Percentiles rank a stretch among this genome's conserved stretches.
Evolutionary conservation across 2,113 vertebrate species (phyloP).

Genomic region (Phrynosoma blainvillii): DNA sequence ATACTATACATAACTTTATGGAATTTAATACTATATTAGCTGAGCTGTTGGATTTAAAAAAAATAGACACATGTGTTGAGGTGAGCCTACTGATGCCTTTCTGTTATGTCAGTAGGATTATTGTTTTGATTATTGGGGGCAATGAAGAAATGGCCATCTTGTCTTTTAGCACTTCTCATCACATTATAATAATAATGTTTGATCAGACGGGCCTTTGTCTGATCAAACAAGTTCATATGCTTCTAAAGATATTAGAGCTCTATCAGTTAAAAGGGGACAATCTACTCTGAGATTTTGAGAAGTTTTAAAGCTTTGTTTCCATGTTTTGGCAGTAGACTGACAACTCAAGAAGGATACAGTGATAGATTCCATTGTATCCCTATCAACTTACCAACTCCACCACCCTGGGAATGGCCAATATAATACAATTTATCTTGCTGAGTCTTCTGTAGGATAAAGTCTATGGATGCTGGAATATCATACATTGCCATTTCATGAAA

Average conservation of each 20-base stretch:
- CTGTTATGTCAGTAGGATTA: too few relatives aligned
- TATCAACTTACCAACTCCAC: slow-evolving; percentile 5
- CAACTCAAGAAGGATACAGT: neutral
- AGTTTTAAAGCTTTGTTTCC: neutral
- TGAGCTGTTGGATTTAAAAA: too few relatives aligned
- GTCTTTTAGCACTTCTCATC: too few relatives aligned
- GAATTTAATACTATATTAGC: too few relatives aligned
- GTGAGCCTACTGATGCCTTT: too few relatives aligned
- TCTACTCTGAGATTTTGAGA: neutral
- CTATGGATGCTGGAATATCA: slow-evolving; percentile 14
- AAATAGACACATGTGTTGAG: too few relatives aligned
- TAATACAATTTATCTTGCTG: slow-evolving; percentile 19
- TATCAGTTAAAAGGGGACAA: neutral
- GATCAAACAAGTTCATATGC: too few relatives aligned
- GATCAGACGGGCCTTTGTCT: too few relatives aligned
- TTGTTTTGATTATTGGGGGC: too few relatives aligned
- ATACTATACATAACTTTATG: too few relatives aligned
- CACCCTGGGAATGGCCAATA: slow-evolving; percentile 33
- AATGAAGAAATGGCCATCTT: too few relatives aligned
- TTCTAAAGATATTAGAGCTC: neutral
- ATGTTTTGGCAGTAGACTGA: neutral
- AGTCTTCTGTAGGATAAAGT: slow-evolving; percentile 30
- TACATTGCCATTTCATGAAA: slow-evolving; percentile 33
- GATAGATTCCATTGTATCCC: neutral
- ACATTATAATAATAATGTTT: too few relatives aligned